phyloP scores from a whole-genome alignment of 2,888 invertebrate genomes.

The Allolobophora icterica region DNA sequence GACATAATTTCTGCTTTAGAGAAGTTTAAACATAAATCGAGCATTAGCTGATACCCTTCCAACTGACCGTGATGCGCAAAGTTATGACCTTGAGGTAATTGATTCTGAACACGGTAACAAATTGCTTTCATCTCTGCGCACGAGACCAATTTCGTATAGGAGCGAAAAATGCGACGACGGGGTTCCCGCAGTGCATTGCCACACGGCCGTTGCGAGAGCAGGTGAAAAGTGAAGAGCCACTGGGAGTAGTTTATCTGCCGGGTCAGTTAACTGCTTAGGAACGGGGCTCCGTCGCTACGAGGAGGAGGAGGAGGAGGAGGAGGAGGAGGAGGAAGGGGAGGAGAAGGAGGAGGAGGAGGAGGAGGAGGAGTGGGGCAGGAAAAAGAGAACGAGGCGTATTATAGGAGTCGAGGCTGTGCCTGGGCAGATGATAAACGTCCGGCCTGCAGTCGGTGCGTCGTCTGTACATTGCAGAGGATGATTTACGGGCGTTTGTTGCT shows the following conservation, averaged over 20 bases:
- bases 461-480: neutral
- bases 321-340: neutral
- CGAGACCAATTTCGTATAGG: neutral
- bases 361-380: neutral
- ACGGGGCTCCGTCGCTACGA: neutral
- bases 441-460: neutral
- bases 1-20: neutral
- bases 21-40: neutral
- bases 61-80: neutral
- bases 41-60: neutral
- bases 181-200: neutral
- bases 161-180: neutral
- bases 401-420: neutral
- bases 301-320: neutral
- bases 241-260: neutral
- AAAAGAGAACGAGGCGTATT: neutral
- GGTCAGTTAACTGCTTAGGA: neutral
- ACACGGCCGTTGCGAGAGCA: neutral
- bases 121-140: neutral
- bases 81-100: neutral
- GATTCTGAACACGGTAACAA: neutral
- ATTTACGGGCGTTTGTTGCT: neutral
- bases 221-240: constrained; percentile 11
- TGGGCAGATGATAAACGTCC: constrained; percentile 14
- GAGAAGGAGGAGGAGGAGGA: neutral